Base-by-base conservation (phyloP, 2,888 invertebrate genomes). In the Phrixothrix hirtus region DNA sequence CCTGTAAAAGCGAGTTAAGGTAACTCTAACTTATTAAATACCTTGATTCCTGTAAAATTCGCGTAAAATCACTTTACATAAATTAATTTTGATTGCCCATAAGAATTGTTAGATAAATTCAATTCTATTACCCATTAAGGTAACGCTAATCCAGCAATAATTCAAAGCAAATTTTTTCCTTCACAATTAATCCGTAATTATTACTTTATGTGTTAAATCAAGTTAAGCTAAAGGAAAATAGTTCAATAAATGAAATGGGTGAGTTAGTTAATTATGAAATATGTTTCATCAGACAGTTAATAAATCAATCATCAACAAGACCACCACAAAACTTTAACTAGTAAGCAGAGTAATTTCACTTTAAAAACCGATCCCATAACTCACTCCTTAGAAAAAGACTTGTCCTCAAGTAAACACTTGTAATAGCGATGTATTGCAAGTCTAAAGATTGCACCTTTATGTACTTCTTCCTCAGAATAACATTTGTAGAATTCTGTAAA, bases 321-420 rank as follows among this genome's bases (percentile, higher is more conserved):
- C 55, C 50, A 55, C 50, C 50, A 37, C 39, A 39, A 44, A 55
- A 43, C 39, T 43, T 29, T 25, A 42, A 15, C 47, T 46, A 46
- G 55, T 51, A 50, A 50, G 44, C 44, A 31, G 30, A 50, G 50
- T 49, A 45, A 57, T 54, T 57, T 54, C 42, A 54, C 48, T 51
- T 56, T 52, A 56, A 48, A 52, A 52, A 50, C 49, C 45, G 53
- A 57, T 57, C 53, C 54, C 54, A 57, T 57, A 57, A 57, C 46
- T 57, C 54, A 57, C 57, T 50, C 29, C 36, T 35, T 38, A 53
- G 56, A 57, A 57, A 57, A 57, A 57, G 56, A 48, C 53, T 34
- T 47, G 56, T 53, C 53, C 36, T 17, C 38, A 35, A 38, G 50
- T 54, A 54, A 57, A 57, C 57, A 57, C 57, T 54, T 57, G 57